Evolutionary conservation across 2,888 invertebrate species (phyloP).

Genomic region (Branchipolynoe longqiensis): DNA sequence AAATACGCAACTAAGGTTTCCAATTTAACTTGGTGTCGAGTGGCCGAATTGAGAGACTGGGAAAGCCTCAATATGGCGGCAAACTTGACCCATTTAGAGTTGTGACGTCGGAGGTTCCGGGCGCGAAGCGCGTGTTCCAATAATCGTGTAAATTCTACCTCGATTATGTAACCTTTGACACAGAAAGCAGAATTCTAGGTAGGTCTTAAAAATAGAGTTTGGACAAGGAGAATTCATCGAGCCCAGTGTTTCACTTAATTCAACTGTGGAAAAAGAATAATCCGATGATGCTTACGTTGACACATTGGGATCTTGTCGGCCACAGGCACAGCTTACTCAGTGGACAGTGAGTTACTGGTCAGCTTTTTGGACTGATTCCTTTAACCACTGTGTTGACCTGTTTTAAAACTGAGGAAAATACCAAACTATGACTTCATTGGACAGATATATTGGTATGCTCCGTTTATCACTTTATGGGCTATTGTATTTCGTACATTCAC

Average conservation of each 20-base stretch:
- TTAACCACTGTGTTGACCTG: no score
- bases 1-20: conserved; percentile 38
- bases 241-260: neutral
- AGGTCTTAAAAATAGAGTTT: neutral
- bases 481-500: no score
- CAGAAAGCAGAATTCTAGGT: conserved; percentile 5
- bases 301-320: no score
- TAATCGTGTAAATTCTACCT: conserved; percentile 49
- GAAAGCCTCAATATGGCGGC: conserved; percentile 51
- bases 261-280: neutral
- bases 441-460: no score
- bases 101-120: conserved; percentile 45
- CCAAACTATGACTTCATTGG: no score
- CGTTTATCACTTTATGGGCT: no score
- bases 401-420: no score
- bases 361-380: no score
- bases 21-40: no score
- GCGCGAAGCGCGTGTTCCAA: conserved; percentile 57
- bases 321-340: no score
- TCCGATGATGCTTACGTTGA: conserved; percentile 8
- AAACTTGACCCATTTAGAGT: conserved; percentile 39
- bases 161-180: conserved; percentile 24
- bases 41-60: no score
- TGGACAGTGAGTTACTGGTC: no score
- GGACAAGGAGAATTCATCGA: neutral